A percentile compares a stretch with the other conserved stretches of the same genome.
These are phyloP conservation scores for Catharus fuscescens DNA, from an alignment of 2,113 vertebrate genomes.

Conservation along the genomic window DNA sequence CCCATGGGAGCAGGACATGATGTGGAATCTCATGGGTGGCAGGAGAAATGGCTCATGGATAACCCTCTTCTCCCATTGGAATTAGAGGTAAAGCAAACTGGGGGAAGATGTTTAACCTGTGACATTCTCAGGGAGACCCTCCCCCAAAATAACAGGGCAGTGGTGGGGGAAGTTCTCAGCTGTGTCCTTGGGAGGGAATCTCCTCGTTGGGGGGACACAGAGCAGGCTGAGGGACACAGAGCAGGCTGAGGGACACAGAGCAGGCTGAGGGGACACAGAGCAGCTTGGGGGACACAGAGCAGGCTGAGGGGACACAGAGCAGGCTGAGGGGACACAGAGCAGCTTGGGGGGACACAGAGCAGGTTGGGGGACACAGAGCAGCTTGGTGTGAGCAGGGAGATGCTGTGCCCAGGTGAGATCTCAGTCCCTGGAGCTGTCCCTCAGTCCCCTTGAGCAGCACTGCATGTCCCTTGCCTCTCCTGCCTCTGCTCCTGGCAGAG, in stretches of 20 bases:
- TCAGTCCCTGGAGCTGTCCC: not conserved
- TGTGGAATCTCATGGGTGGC: not conserved
- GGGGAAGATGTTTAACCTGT: not conserved
- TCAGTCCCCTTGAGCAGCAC: not conserved
- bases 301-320: too few relatives aligned
- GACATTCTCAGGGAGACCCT: not conserved
- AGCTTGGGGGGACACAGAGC: too few relatives aligned
- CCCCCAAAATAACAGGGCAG: fast-evolving
- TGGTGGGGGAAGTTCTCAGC: fast-evolving
- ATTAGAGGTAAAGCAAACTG: not conserved
- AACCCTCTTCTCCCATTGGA: not conserved
- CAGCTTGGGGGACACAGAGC: too few relatives aligned
- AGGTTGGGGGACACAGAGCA: too few relatives aligned
- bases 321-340: too few relatives aligned
- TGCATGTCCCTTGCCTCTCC: not conserved
- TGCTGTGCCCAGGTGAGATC: not conserved
- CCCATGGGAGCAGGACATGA: not conserved
- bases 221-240: not conserved
- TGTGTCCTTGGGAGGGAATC: not conserved
- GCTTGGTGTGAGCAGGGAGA: not conserved
- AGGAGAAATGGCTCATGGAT: not conserved
- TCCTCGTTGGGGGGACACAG: not conserved
- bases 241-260: too few relatives aligned
- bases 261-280: too few relatives aligned
- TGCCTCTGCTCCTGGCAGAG: not conserved